These are phyloP conservation scores for Condylura cristata DNA, from an alignment of 2,113 vertebrate species.

Conservation along the genomic window DNA sequence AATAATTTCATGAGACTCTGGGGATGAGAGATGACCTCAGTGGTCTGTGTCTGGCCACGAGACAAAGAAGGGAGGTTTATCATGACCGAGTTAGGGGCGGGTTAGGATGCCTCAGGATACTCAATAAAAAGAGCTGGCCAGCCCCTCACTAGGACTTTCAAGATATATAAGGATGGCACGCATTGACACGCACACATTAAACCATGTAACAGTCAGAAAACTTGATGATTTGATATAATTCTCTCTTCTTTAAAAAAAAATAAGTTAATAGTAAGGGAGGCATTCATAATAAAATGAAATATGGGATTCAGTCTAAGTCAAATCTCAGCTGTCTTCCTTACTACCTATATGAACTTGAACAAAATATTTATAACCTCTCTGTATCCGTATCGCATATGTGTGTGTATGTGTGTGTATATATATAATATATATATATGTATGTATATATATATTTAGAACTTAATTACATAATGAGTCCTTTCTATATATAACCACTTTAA, in stretches of 20 bases:
- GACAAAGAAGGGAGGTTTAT: not conserved
- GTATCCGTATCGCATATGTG: not conserved
- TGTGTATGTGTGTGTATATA: too few relatives aligned
- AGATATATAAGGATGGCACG: not conserved
- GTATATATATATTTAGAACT: not conserved
- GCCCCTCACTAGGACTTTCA: not conserved
- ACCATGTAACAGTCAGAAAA: not conserved
- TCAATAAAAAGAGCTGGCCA: not conserved
- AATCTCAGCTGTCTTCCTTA: not conserved
- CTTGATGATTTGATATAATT: not conserved
- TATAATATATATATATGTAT: too few relatives aligned
- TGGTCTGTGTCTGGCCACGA: too few relatives aligned
- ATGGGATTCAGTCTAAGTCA: not conserved
- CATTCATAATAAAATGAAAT: not conserved
- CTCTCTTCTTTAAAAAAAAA: not conserved
- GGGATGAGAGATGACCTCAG: rapidly evolving
- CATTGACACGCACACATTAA: not conserved
- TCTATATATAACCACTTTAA: not conserved
- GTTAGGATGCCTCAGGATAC: not conserved
- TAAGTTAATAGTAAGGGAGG: not conserved
- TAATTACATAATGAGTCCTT: not conserved
- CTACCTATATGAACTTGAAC: not conserved
- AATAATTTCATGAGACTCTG: not conserved
- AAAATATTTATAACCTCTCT: not conserved
- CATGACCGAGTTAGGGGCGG: not conserved